phyloP scores from a whole-genome alignment of 2,888 invertebrate genomes.

The Acanthosepion esculentum region DNA sequence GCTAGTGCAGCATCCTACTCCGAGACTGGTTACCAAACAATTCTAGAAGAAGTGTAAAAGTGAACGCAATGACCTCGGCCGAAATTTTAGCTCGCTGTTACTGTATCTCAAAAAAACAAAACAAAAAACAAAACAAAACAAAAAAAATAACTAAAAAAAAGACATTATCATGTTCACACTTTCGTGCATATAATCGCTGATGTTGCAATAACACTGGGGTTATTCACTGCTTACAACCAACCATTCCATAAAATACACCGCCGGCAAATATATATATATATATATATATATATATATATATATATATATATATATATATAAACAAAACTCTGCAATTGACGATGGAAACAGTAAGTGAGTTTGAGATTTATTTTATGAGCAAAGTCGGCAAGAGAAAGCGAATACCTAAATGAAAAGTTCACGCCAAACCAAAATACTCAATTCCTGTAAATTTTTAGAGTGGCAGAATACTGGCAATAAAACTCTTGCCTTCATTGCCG shows the following conservation, averaged over 20 bases:
- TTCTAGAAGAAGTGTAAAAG: too few species aligned
- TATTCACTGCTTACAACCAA: neutral
- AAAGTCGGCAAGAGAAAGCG: neutral
- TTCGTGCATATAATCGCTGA: neutral
- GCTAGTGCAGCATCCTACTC: too few species aligned
- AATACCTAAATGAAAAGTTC: neutral
- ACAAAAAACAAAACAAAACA: too few species aligned
- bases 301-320: neutral
- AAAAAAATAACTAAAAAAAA: too few species aligned
- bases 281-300: too few species aligned
- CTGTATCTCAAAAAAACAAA: neutral
- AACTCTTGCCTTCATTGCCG: neutral
- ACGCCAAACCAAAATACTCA: neutral
- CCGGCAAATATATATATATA: neutral
- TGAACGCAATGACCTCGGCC: too few species aligned
- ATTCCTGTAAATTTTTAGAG: neutral
- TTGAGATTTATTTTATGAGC: neutral
- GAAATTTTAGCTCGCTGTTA: neutral
- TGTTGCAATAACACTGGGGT: neutral
- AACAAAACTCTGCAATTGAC: neutral
- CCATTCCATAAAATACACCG: neutral
- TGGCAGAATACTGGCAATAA: neutral
- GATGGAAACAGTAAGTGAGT: neutral
- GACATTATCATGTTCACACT: neutral
- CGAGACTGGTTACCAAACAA: too few species aligned